Evolutionary conservation across 2,888 invertebrate genomes (phyloP).

Genomic region (Ormyrus rosae): DNA sequence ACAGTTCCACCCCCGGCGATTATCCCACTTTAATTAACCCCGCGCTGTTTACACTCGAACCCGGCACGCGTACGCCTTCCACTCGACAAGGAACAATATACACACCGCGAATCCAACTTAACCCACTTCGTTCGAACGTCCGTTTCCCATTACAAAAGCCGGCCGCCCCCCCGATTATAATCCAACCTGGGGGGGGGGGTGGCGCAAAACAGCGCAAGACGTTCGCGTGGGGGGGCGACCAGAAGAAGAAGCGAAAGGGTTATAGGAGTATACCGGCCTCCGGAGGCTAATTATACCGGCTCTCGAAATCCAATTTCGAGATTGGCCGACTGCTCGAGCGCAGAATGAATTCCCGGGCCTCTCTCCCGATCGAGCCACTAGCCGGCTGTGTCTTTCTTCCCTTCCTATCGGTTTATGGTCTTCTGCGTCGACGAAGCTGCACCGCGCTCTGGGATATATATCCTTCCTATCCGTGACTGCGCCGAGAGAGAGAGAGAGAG

Average conservation of each 20-base stretch:
- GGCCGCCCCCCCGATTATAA: not conserved
- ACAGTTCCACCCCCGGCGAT: too few species aligned
- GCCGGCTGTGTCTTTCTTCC: not conserved
- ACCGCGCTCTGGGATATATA: not conserved
- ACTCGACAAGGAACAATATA: too few species aligned
- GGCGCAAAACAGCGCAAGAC: not conserved
- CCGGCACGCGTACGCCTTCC: too few species aligned
- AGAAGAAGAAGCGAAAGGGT: too few species aligned
- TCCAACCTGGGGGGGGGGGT: too few species aligned
- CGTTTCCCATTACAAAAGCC: slow-evolving; percentile 38
- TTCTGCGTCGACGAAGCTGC: not conserved
- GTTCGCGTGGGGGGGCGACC: too few species aligned
- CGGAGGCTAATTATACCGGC: slow-evolving; percentile 44
- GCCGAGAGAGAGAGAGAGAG: too few species aligned
- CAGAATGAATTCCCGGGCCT: too few species aligned
- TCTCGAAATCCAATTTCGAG: slow-evolving; percentile 43
- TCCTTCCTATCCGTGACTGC: not conserved
- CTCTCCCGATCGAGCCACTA: not conserved
- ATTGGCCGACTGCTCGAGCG: slow-evolving; percentile 7
- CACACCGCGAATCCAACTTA: too few species aligned
- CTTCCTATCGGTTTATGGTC: not conserved
- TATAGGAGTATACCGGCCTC: not conserved
- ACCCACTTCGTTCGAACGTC: slow-evolving; percentile 5
- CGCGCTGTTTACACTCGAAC: too few species aligned
- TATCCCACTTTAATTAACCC: too few species aligned